These are phyloP conservation scores for Dendrolimus pini DNA, from an alignment of 2,888 invertebrate species.

Conservation along the genomic window DNA sequence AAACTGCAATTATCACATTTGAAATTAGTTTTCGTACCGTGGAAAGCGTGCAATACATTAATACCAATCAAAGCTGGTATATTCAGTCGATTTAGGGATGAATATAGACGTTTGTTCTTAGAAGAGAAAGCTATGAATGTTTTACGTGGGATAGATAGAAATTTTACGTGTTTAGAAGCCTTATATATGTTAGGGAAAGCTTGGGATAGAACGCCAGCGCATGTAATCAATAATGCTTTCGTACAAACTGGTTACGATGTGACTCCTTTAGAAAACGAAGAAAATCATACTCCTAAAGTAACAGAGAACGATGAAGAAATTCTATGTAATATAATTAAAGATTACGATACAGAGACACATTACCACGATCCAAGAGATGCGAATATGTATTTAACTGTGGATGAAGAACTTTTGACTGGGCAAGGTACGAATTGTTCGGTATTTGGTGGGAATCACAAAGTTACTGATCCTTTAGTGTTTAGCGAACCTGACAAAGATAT, in stretches of 20 bases:
- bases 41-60: constrained; percentile 34
- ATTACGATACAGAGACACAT: constrained; percentile 35
- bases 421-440: constrained; percentile 39
- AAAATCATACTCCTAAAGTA: constrained; percentile 18
- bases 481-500: constrained; percentile 19
- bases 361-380: constrained; percentile 24
- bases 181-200: constrained; percentile 34
- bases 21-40: constrained; percentile 37
- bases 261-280: constrained; percentile 13
- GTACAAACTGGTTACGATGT: constrained; percentile 33
- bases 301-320: constrained; percentile 28
- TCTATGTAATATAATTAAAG: constrained; percentile 27
- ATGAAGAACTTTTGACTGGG: constrained; percentile 36
- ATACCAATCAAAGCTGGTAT: constrained; percentile 40
- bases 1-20: constrained; percentile 35
- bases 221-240: constrained; percentile 29
- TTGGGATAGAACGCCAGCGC: constrained; percentile 27
- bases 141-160: constrained; percentile 29
- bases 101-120: constrained; percentile 30
- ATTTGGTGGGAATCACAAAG: constrained; percentile 39
- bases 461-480: constrained; percentile 11
- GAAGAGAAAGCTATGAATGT: constrained; percentile 33
- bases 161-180: constrained; percentile 36
- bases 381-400: constrained; percentile 38
- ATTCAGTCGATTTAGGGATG: constrained; percentile 26